phyloP scores from a whole-genome alignment of 2,113 vertebrate species.

The Pungitius pungitius region DNA sequence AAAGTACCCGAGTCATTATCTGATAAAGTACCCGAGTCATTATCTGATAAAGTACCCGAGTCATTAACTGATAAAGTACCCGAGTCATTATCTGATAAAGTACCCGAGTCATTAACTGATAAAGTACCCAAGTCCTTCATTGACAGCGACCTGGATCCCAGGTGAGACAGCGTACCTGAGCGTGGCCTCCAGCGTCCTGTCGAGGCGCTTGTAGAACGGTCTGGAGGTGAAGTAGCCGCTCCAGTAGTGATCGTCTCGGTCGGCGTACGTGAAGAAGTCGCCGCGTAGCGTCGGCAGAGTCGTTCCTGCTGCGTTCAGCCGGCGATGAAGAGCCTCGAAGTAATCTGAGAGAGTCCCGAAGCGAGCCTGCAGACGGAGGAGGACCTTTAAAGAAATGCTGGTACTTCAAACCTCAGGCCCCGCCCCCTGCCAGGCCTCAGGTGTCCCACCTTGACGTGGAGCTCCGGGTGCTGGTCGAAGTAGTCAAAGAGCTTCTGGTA shows the following conservation, averaged over 20 bases:
- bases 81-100: too few relatives aligned
- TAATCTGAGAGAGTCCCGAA: slow-evolving; percentile 94
- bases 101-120: neutral
- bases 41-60: neutral
- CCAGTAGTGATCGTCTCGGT: slow-evolving; percentile 96
- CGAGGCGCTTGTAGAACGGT: slow-evolving; percentile 91
- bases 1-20: too few relatives aligned
- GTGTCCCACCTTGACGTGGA: slow-evolving; percentile 86
- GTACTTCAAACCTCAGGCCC: neutral
- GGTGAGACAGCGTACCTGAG: slow-evolving; percentile 79
- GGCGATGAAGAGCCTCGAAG: slow-evolving; percentile 85
- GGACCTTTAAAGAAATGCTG: neutral
- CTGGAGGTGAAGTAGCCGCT: slow-evolving; percentile 95
- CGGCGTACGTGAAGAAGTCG: slow-evolving; percentile 96
- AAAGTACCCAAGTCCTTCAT: neutral
- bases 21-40: too few relatives aligned
- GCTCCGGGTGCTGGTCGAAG: slow-evolving; percentile 87
- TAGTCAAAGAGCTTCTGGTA: slow-evolving; percentile 93
- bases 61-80: neutral
- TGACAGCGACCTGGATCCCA: neutral
- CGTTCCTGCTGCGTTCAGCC: slow-evolving; percentile 2
- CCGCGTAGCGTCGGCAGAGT: slow-evolving; percentile 86
- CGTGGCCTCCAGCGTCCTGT: slow-evolving; percentile 86
- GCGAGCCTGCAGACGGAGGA: slow-evolving; percentile 79
- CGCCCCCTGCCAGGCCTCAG: neutral